A percentile compares a stretch with the other conserved stretches of the same genome.
These are phyloP conservation scores for Xenopus laevis DNA, from an alignment of 2,113 vertebrate genomes.

Conservation along the genomic window DNA sequence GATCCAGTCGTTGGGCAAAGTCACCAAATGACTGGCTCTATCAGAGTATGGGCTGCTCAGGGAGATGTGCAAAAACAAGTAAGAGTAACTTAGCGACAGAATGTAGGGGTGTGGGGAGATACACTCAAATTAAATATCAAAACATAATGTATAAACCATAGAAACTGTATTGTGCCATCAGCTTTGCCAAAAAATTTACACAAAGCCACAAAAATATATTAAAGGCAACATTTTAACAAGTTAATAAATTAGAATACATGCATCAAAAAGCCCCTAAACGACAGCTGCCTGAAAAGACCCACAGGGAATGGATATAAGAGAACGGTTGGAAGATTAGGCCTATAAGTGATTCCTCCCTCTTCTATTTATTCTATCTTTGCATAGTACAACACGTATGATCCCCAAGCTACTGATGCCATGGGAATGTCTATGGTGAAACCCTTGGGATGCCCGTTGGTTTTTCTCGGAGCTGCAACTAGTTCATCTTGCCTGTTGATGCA, in stretches of 20 bases:
- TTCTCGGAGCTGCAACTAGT: background rate
- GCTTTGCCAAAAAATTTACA: background rate
- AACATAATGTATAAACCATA: background rate
- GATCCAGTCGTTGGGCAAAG: no score
- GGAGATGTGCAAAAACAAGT: background rate
- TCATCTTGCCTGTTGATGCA: background rate
- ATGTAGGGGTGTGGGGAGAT: background rate
- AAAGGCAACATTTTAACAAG: background rate
- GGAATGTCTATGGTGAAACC: no score
- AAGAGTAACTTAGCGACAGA: background rate
- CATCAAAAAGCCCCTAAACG: no score
- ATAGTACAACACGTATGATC: no score
- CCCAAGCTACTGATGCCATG: no score
- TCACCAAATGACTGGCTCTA: background rate
- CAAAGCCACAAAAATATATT: background rate
- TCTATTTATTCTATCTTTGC: no score
- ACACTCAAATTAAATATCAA: background rate
- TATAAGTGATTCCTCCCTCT: no score
- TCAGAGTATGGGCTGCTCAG: background rate
- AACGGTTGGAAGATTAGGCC: no score
- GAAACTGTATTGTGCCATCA: background rate
- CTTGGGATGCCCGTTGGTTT: no score
- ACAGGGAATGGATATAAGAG: background rate
- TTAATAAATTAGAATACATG: background rate
- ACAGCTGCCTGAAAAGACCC: background rate